Conservation (phyloP, 2,888 invertebrate species). For the Leptinotarsa haldemani region DNA sequence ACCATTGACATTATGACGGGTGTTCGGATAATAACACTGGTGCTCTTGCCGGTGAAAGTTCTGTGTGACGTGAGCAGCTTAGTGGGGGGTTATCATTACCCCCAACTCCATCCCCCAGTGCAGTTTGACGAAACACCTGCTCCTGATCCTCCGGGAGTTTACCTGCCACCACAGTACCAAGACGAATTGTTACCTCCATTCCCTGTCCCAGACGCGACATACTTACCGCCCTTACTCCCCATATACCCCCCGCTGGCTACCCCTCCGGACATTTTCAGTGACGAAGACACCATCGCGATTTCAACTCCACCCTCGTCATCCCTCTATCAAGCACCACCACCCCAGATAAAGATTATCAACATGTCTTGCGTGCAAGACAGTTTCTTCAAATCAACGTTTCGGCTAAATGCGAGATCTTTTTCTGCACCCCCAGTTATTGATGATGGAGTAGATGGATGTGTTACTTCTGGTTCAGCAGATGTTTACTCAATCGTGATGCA, state of each 20-base stretch:
- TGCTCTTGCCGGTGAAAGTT: background rate
- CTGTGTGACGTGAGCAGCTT: slow-evolving; percentile 30
- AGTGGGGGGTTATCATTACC: slow-evolving; percentile 53
- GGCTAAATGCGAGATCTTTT: slow-evolving; percentile 25
- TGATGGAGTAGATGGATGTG: slow-evolving; percentile 57
- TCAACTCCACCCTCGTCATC: slow-evolving; percentile 46
- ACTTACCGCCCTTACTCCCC: slow-evolving; percentile 54
- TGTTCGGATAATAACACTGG: background rate
- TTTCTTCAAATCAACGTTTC: slow-evolving; percentile 60
- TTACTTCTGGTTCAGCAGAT: slow-evolving; percentile 43
- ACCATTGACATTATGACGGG: background rate
- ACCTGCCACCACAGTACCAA: slow-evolving; percentile 51
- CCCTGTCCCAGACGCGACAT: slow-evolving; percentile 43
- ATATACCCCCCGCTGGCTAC: slow-evolving; percentile 49
- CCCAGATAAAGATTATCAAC: slow-evolving; percentile 56
- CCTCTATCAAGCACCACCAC: slow-evolving; percentile 45
- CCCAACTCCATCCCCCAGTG: slow-evolving; percentile 53
- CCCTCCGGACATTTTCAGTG: slow-evolving; percentile 35
- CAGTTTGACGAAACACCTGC: slow-evolving; percentile 51
- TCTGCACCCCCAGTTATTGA: slow-evolving; percentile 55
- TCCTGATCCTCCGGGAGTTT: slow-evolving; percentile 48
- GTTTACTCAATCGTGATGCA: slow-evolving; percentile 66
- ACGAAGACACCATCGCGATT: slow-evolving; percentile 53
- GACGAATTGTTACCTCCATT: slow-evolving; percentile 45
- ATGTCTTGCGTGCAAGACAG: slow-evolving; percentile 62